Base-by-base conservation (phyloP, 2,797 vertebrate genomes). In the Lutjanus argentimaculatus region DNA sequence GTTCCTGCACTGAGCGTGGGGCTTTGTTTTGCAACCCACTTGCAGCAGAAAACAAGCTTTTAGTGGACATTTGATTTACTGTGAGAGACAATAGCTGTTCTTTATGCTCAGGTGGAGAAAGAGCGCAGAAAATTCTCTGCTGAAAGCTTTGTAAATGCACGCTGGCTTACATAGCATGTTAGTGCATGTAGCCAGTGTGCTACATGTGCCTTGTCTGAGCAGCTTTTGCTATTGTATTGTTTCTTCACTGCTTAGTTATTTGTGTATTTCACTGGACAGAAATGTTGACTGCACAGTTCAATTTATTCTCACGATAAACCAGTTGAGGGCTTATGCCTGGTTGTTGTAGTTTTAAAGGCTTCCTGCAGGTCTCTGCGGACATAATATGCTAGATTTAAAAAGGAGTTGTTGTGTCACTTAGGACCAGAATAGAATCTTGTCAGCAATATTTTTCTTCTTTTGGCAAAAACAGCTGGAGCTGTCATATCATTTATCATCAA, bases 21-120 rank as follows among this genome's bases (percentile, higher is more conserved):
- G 69, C 13, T 70, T 86, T 89, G 89, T 85, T 89, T 86, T 86
- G 83, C 77, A 64, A 72, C 77, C 73, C 83, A 83, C 86, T 89
- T 75, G 75, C 9, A 43, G 82, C 85, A 87, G 83, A 78, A 88
- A 91, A 85, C 83, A 77, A 80, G 81, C 89, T 90, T 88, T 93
- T 90, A 90, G 79, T 67, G 75, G 75, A 85, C 64, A 22, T 77
- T 84, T 81, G 73, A 89, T 85, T 92, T 90, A 30, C 79, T 57
- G 66, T 51, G 68, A 82, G 82, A 88, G 75, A 91, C 90, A 88
- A 87, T 88, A 68, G 86, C 70, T 69, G 75, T 85, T 92, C 88
- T 91, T 92, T 88, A 79, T 83, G 85, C 79, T 77, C 76, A 36
- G 65, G 22, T 22, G 82, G 56, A 74, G 57, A 61, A 48, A 74